Percentiles rank a stretch among this genome's conserved stretches.
phyloP scores from a whole-genome alignment of 2,113 vertebrate species.

The Urocolius indicus region DNA sequence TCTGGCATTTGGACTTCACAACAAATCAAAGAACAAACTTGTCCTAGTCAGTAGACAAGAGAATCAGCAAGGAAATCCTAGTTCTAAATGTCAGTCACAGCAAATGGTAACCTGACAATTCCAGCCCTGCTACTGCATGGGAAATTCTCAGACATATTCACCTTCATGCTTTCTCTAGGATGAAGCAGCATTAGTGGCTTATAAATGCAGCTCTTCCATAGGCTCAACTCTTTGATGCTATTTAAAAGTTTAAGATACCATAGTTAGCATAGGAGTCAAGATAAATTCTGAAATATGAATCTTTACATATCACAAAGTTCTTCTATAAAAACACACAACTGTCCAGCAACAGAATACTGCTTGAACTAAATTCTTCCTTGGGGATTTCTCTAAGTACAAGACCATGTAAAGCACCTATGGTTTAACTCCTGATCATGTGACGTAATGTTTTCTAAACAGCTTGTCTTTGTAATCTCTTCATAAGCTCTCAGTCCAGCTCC shows the following conservation, averaged over 20 bases:
- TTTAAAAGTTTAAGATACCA: neutral
- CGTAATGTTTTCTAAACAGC: conserved; percentile 22
- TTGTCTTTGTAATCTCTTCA: conserved; percentile 23
- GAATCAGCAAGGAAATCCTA: neutral
- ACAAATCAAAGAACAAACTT: neutral
- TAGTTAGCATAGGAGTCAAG: neutral
- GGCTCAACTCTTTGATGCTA: neutral
- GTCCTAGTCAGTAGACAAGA: neutral
- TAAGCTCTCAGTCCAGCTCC: neutral
- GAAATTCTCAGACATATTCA: neutral
- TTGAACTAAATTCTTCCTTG: neutral
- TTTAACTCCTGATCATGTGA: conserved; percentile 9
- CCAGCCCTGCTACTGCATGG: neutral
- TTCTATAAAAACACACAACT: neutral
- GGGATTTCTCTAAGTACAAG: neutral
- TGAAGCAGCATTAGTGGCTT: neutral
- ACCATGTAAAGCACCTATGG: neutral
- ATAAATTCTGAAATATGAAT: neutral
- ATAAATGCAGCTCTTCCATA: neutral
- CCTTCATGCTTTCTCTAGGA: neutral
- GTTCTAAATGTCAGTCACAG: neutral
- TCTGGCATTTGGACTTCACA: neutral
- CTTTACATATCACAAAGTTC: neutral
- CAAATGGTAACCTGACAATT: neutral
- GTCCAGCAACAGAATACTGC: neutral